Base-by-base conservation (phyloP, 2,888 invertebrate genomes). In the Phaonia tiefii region DNA sequence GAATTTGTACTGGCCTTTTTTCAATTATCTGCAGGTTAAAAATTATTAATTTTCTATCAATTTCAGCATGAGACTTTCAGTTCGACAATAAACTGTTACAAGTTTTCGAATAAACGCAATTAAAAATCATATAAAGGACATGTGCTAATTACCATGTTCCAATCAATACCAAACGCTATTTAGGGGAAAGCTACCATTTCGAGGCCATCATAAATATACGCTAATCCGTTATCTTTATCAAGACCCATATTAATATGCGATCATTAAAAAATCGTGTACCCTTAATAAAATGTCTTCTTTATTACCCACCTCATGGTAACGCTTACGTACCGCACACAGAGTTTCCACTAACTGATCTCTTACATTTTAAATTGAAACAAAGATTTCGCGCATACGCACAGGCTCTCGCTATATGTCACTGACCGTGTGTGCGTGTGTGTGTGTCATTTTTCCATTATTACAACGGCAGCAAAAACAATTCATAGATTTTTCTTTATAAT, bases 401-500 rank as follows among this genome's bases (percentile, higher is more conserved):
- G 17, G 17, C 49, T 49, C 17, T 15, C 15, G 7, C 17, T 15
- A 15, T 51, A 13, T 44, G 11, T 51, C 20, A 10, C 51, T 13
- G 49, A 17, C 2, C 7, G 49, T 54, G 25, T 11, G 11, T 7
- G 5, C 25, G 8, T 22, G 20, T 37, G 39, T 60, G 60, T 20
- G 63, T 63, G 42, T 63, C 63, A 63, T 15, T 63, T 31, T 63
- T 42, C 42, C 63, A 63, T 63, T 63, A 63, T 63, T 63, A 42
- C 63, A 42, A 39, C 22, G 10, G 17, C 54, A n/a, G 66, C 70
- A 75, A 71, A 73, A 70, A 60, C 63, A 69, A 49, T 71, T 67
- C 42, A 58, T 20, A 73, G 22, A 72, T 49, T 65, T 42, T 67
- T 75, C 75, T 81, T 81, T 60, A 78, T 75, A 78, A 81, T 81